Evolutionary conservation across 1,140 invertebrate genomes (phyloP), one percentile per base, ranked within the genome.

Genomic region (Epicauta chinensis): DNA sequence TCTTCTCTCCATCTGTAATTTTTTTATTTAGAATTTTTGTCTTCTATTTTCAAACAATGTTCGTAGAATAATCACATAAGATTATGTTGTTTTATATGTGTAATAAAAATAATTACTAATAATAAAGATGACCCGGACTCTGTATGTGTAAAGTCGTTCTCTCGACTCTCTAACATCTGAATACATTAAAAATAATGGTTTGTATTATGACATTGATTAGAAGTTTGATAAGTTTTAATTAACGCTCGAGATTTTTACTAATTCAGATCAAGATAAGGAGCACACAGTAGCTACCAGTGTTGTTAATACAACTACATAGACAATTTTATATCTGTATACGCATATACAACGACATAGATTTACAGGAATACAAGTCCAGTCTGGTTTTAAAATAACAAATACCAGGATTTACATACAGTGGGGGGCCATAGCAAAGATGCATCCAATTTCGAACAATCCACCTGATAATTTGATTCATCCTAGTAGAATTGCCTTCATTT

Each of bases 161-260:
- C 23, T 5, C 4, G 7, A 3, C 23, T 5, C 10, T 34, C 11
- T 12, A 34, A 12, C 32, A 34, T 32, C 44, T 39, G 44, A 56
- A 45, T 43, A 35, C 47, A 53, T 52, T 53, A 49, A 56, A 56
- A 56, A 53, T 56, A 45, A 51, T 56, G 49, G 51, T 31, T 17
- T 32, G 55, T 44, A 37, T 56, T 51, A 56, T 56, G 45, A 48
- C 51, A 48, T 47, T 49, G 55, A 56, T 56, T 56, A 46, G 50
- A 52, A 47, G 35, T 51, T 50, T 53, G 59, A 61, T 61, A 61
- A 61, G 30, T 46, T 51, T 59, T 63, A 63, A 63, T 63, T 63
- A 61, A 60, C 53, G 59, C 46, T 54, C 32, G 51, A 59, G 55
- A 60, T 56, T 63, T 54, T 57, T 60, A 63, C 61, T 49, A 49